Base-by-base conservation (phyloP, 2,113 vertebrate species). In the Centropus unirufus region DNA sequence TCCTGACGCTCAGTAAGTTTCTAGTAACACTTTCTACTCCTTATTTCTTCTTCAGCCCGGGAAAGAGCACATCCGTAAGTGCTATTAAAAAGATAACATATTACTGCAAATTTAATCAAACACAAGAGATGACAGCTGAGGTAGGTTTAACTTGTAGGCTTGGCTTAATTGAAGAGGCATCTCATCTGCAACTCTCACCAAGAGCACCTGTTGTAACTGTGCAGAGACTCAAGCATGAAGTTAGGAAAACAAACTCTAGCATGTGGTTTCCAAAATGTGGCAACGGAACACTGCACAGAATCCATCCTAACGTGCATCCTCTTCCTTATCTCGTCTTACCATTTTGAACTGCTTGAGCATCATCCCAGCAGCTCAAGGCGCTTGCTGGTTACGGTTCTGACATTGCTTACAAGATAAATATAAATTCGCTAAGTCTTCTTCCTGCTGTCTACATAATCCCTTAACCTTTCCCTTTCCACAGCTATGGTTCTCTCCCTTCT, bases 391-490 rank as follows among this genome's bases (percentile, higher is more conserved):
- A 90, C 7, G 1, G 83, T 88, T 90, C 88, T 92, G 76, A 97
- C 95, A 96, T 92, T 1, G 6, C 83, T 96, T 92, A 90, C 36
- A 81, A 87, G 97, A 96, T 97, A 97, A 97, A 96, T 96, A 96
- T 92, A 96, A 96, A 97, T 96, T 96, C 96, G 96, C 81, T 97
- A 97, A 96, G 95, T 95, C 96, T 96, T 85, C 87, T 89, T 92
- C 78, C 87, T 73, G 54, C 83, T 55, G 66, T 58, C 89, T 88
- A 55, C 83, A 88, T 92, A 95, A 91, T 93, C 91, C 74, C 55
- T 87, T 87, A 91, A 75, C 73, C 88, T 95, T 93, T 94, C 77
- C 77, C 73, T 83, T 91, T 79, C 91, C n/a, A 0, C 49, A 87
- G 62, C 70, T 46, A 39, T 8, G 24, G 24, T 55, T 49, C n/a